Base-by-base conservation (phyloP, 2,113 vertebrate species). In the Phainopepla nitens region DNA sequence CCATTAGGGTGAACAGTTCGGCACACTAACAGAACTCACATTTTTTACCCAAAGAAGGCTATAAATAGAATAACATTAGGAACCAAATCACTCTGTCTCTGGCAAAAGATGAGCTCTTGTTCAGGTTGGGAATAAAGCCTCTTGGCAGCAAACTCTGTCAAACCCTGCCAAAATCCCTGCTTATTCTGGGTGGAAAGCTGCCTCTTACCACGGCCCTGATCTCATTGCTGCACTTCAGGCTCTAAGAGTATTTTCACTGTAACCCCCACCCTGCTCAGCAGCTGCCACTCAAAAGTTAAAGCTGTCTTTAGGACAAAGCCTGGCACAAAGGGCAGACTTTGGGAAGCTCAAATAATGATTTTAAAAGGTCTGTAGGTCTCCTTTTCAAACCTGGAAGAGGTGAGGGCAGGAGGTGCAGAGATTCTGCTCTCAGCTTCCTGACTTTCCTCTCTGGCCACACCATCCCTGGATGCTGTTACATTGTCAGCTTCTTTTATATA, bases 11-110 rank as follows among this genome's bases (percentile, higher is more conserved):
- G 3, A 76, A 73, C 66, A 70, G 54, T 35, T 70, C 54, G 87
- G 64, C 93, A 91, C 93, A 90, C 89, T 78, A 93, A 51, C 83
- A 62, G 57, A 50, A 93, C 21, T 15, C 71, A 61, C 77, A 92
- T 89, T 93, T 80, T 97, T 97, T 97, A 97, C 95, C 98, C 98
- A 97, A 96, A 98, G 96, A 98, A 97, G 97, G 97, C 93, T 94
- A 90, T 97, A 96, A 96, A 96, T 94, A 97, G 96, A 91, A 96
- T 6, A 68, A 95, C 91, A 69, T 93, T 92, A 94, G 90, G 96
- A 97, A 96, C 57, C 85, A 82, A 94, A 96, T 94, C 88, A 60
- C 68, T 84, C 75, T 50, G 70, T 86, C 82, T 94, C 95, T 97
- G 96, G 95, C 87, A 97, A 93, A 94, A 87, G 88, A 97, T 54